phyloP scores from a whole-genome alignment of 2,888 invertebrate genomes.

The Arrhopalites spinosus region DNA sequence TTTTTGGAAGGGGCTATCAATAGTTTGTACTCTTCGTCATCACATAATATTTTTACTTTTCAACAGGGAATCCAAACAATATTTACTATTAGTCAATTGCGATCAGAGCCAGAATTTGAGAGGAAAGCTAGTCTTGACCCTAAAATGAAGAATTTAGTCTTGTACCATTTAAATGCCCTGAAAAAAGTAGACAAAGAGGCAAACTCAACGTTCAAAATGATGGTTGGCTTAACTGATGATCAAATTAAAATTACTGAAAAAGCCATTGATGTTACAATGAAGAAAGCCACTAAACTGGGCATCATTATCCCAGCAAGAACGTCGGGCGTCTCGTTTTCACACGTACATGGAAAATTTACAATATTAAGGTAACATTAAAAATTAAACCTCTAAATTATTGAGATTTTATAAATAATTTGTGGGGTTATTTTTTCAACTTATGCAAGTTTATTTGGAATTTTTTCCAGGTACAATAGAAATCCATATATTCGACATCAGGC shows the following conservation, averaged over 20 bases:
- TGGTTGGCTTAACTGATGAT: constrained; percentile 3
- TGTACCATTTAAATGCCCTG: background rate
- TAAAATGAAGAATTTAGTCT: constrained; percentile 6
- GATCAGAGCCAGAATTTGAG: background rate
- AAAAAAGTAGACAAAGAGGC: background rate
- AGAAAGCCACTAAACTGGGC: constrained; percentile 18
- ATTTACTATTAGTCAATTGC: constrained; percentile 23
- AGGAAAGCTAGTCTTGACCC: background rate
- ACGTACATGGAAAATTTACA: constrained; percentile 13
- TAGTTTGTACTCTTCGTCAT: background rate
- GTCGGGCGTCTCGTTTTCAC: constrained; percentile 19
- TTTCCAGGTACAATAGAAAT: constrained; percentile 18
- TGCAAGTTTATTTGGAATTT: background rate
- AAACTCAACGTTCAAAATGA: background rate
- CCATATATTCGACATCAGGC: constrained; percentile 28
- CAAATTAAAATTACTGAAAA: constrained; percentile 15
- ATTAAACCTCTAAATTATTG: no score
- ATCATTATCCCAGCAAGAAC: constrained; percentile 24
- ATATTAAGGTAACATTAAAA: constrained; percentile 8
- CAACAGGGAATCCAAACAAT: constrained; percentile 14
- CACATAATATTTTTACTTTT: constrained; percentile 19
- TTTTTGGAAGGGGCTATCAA: background rate
- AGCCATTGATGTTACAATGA: constrained; percentile 17
- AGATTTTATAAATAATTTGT: no score
- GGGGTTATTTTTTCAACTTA: no score